These are phyloP conservation scores for Fistularia commersonii DNA, from an alignment of 2,797 vertebrate genomes.

Conservation along the genomic window DNA sequence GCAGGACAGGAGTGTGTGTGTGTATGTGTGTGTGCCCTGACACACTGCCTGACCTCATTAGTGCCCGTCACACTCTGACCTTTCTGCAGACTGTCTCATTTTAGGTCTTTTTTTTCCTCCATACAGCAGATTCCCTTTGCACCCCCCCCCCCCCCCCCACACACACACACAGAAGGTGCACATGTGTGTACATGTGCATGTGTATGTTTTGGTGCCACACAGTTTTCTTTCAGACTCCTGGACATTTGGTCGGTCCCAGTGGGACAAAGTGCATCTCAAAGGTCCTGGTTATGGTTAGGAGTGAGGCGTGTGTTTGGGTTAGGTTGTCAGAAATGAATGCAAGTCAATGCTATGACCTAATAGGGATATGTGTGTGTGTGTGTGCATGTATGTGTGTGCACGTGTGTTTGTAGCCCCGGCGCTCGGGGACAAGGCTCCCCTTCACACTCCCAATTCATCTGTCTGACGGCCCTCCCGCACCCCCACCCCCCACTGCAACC, in stretches of 20 bases:
- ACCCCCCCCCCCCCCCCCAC: constrained; percentile 2
- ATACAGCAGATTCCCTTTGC: constrained; percentile 45
- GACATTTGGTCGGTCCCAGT: no score
- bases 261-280: no score
- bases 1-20: neutral
- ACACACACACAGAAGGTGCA: no score
- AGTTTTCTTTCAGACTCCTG: no score
- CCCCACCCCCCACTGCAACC: constrained; percentile 2
- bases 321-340: no score
- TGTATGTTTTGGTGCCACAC: no score
- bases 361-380: no score
- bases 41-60: constrained; percentile 41
- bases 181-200: no score
- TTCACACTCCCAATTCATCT: constrained; percentile 67
- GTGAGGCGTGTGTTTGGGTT: no score
- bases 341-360: no score
- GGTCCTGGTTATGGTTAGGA: no score
- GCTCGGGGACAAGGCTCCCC: constrained; percentile 62
- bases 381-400: neutral
- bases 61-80: constrained; percentile 48
- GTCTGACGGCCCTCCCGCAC: constrained; percentile 12
- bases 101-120: constrained; percentile 21
- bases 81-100: constrained; percentile 36
- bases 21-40: constrained; percentile 3
- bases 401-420: constrained; percentile 29